phyloP scores from a whole-genome alignment of 2,888 invertebrate genomes.

The Agonum fuliginosum region DNA sequence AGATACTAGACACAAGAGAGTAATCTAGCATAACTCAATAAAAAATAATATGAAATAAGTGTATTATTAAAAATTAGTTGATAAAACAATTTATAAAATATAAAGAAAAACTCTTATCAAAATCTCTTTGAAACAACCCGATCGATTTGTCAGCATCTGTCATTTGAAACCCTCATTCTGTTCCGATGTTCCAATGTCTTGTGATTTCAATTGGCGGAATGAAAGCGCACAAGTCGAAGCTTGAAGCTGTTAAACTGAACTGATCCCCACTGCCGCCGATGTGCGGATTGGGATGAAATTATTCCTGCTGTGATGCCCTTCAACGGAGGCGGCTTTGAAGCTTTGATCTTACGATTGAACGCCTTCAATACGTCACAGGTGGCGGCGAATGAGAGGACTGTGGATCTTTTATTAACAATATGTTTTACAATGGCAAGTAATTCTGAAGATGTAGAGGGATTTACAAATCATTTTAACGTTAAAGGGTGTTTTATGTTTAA shows the following conservation, averaged over 20 bases:
- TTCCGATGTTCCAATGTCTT: background rate
- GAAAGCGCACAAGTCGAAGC: no score
- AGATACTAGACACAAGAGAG: no score
- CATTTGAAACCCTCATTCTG: background rate
- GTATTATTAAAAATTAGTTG: no score
- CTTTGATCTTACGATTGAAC: background rate
- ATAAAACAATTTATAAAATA: no score
- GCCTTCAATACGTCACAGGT: background rate
- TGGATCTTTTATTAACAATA: no score
- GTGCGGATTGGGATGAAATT: background rate
- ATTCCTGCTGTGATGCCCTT: background rate
- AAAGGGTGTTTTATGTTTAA: no score
- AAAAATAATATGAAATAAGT: no score
- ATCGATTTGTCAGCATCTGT: conserved; percentile 2
- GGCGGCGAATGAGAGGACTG: background rate
- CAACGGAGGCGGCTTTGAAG: no score
- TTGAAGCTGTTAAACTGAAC: conserved; percentile 10
- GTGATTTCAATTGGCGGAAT: conserved; percentile 3
- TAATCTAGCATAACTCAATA: no score
- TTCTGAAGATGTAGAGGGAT: no score
- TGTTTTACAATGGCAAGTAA: no score
- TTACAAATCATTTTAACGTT: no score
- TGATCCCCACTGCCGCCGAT: background rate
- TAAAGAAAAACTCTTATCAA: background rate
- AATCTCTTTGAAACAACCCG: background rate